Evolutionary conservation across 2,888 invertebrate species (phyloP), one percentile per base, ranked within the genome.

Genomic region (Hemaris fuciformis): DNA sequence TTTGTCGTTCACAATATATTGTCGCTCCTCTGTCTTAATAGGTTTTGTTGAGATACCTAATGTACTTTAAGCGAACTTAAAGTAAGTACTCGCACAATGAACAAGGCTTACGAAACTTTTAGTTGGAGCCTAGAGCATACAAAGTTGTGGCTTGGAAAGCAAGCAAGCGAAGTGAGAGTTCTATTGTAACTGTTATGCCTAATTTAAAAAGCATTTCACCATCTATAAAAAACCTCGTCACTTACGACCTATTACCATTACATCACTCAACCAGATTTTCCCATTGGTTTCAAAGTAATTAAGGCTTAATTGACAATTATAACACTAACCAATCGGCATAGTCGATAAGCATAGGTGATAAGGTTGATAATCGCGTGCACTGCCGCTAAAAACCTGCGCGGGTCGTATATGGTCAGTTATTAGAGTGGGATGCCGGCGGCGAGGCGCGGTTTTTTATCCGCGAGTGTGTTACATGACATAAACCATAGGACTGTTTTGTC

Each of bases 341-440:
- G 70, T 64, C 69, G 69, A 72, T 77, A 77, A 74, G 66, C 70
- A 74, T 76, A 71, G 64, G 18, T 34, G 56, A 70, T 71, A 79
- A 72, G 72, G 77, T 67, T 57, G 63, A 67, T 41, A 67, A 64
- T 79, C 68, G 75, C 74, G 73, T 79, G 25, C 63, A 60, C 64
- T 23, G 59, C 45, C 60, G 56, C 27, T 71, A 75, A 85, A 87
- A 88, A 88, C 85, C 81, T 72, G 68, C 82, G 72, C 69, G 72
- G 70, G 67, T 77, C 87, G 75, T 72, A 87, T 89, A 89, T 80
- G 88, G 88, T 79, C 80, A 77, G 85, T 86, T 88, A 88, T 88
- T 85, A 85, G 84, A 83, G 79, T 79, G 73, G 77, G 84, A 85
- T 87, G 80, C 83, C 84, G 77, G 67, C 74, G 77, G 73, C 71